phyloP scores from a whole-genome alignment of 2,888 invertebrate species.

The Pyrrhia umbra region DNA sequence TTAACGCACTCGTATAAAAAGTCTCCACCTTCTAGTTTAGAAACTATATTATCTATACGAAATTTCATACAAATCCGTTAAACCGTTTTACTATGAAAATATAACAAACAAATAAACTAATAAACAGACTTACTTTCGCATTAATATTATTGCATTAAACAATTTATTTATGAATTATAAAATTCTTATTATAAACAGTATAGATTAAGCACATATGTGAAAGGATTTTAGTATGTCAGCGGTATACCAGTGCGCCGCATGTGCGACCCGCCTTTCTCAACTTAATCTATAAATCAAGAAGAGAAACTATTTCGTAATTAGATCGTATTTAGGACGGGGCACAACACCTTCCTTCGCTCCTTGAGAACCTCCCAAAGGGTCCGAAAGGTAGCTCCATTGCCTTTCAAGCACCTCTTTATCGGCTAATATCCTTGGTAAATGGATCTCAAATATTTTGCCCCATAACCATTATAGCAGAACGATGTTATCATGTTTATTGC shows the following conservation, averaged over 20 bases:
- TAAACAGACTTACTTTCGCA: no score
- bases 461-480: slow-evolving; percentile 81
- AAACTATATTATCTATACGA: no score
- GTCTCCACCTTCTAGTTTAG: no score
- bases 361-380: slow-evolving; percentile 87
- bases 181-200: slow-evolving; percentile 28
- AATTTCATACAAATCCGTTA: no score
- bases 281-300: slow-evolving; percentile 91
- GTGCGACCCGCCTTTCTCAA: slow-evolving; percentile 81
- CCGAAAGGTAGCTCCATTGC: slow-evolving; percentile 86
- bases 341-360: slow-evolving; percentile 86
- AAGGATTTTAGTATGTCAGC: slow-evolving; percentile 84
- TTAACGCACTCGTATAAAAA: no score
- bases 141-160: no score
- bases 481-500: slow-evolving; percentile 85
- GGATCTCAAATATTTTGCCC: slow-evolving; percentile 87
- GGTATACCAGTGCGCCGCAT: slow-evolving; percentile 79
- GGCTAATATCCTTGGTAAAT: slow-evolving; percentile 89
- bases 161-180: neutral
- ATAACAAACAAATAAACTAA: no score
- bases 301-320: slow-evolving; percentile 91
- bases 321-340: slow-evolving; percentile 89
- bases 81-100: no score
- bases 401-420: slow-evolving; percentile 89
- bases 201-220: slow-evolving; percentile 67